Percentiles rank a stretch among this genome's conserved stretches.
Evolutionary conservation across 2,797 vertebrate species (phyloP).

Genomic region (Cheirogaleus major): DNA sequence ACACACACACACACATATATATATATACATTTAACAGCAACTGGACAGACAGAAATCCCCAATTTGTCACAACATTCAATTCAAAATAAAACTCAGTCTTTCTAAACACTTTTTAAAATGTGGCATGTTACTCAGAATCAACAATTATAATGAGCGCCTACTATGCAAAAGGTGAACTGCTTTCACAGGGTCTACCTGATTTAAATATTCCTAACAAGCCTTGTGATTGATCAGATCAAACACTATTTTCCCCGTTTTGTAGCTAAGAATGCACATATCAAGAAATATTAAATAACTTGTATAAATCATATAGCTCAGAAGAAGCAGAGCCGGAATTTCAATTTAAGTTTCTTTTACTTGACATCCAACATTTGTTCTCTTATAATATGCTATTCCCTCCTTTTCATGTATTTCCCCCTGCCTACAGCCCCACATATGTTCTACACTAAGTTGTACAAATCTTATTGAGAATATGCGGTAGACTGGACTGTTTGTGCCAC

Average conservation of each 20-base stretch:
- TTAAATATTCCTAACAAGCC: not conserved
- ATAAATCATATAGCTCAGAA: not conserved
- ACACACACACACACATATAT: no score
- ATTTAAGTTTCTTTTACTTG: not conserved
- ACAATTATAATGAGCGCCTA: not conserved
- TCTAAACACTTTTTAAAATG: not conserved
- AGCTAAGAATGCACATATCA: not conserved
- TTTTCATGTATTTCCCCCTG: not conserved
- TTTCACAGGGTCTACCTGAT: not conserved
- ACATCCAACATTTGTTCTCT: not conserved
- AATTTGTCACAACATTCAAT: not conserved
- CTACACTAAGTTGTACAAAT: not conserved
- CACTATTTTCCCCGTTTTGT: not conserved
- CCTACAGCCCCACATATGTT: not conserved
- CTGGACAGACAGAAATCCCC: not conserved
- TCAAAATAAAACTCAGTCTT: constrained; percentile 15
- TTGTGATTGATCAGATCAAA: not conserved
- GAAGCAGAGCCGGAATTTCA: not conserved
- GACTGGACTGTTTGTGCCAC: not conserved
- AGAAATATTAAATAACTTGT: not conserved
- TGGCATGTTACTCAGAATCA: not conserved
- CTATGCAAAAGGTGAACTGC: not conserved
- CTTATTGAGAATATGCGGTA: not conserved
- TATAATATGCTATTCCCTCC: not conserved
- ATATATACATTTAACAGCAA: not conserved